phyloP scores from a whole-genome alignment of 1,140 invertebrate species.

The Zaprionus lachaisei region DNA sequence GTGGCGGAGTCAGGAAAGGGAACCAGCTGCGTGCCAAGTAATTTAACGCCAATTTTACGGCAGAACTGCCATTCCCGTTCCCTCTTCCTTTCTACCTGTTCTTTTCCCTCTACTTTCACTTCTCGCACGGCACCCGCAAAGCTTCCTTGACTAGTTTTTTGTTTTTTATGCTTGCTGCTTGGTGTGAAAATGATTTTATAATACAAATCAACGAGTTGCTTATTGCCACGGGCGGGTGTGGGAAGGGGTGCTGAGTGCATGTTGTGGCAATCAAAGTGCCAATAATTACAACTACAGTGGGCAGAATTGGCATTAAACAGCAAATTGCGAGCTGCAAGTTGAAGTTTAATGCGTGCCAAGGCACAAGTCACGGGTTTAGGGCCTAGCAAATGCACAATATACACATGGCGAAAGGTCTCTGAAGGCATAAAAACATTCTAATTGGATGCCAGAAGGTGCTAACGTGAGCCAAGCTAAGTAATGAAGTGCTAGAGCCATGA shows the following conservation, averaged over 20 bases:
- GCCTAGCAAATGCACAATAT: constrained; percentile 16
- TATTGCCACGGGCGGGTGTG: background rate
- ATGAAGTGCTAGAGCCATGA: background rate
- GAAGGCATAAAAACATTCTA: constrained; percentile 54
- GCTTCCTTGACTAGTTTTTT: background rate
- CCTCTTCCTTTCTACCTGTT: background rate
- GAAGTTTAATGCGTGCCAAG: constrained; percentile 42
- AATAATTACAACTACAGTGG: constrained; percentile 56
- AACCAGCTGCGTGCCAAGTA: constrained; percentile 59
- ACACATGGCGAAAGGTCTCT: background rate
- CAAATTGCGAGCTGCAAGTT: background rate
- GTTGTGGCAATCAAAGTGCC: constrained; percentile 61
- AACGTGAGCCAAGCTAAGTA: constrained; percentile 23
- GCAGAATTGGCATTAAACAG: constrained; percentile 48
- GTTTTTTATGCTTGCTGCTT: constrained; percentile 23
- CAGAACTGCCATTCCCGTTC: background rate
- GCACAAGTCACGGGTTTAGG: constrained; percentile 25
- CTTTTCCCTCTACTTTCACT: background rate
- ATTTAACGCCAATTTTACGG: constrained; percentile 70
- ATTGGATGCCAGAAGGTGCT: constrained; percentile 51
- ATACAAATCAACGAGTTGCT: constrained; percentile 56
- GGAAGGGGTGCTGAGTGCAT: constrained; percentile 22
- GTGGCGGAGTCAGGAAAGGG: background rate
- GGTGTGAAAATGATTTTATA: constrained; percentile 66
- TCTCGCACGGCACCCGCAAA: background rate